Conservation (phyloP, 1,140 invertebrate genomes). For the Ladona fulva region DNA sequence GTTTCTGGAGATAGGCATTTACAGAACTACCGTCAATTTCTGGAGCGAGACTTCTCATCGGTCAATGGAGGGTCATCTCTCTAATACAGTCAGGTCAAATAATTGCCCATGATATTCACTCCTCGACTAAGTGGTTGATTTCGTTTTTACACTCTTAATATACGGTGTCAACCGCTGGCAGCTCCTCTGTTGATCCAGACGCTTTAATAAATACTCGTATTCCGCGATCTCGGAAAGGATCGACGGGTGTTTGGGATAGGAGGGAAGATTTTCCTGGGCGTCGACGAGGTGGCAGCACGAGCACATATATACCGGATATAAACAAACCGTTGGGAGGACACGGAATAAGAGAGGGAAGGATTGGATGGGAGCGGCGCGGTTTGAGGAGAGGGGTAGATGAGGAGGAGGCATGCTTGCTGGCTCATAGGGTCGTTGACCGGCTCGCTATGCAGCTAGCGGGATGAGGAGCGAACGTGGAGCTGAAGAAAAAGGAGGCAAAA, state of each 20-base stretch:
- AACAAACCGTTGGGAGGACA: conserved; percentile 2
- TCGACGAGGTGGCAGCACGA: not conserved
- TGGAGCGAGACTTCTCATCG: too few species aligned
- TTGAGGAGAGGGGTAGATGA: not conserved
- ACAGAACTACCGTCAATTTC: too few species aligned
- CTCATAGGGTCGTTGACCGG: not conserved
- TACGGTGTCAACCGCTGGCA: too few species aligned
- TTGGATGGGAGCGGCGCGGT: not conserved
- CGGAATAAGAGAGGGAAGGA: not conserved
- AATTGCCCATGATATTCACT: too few species aligned
- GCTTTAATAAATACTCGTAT: not conserved
- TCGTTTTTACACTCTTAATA: too few species aligned
- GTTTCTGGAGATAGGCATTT: too few species aligned
- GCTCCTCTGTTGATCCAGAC: not conserved
- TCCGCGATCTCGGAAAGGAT: not conserved
- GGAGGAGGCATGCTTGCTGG: not conserved
- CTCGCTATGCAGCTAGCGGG: conserved; percentile 5
- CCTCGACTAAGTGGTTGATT: too few species aligned
- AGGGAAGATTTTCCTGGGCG: not conserved
- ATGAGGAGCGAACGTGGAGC: not conserved
- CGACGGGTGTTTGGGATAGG: not conserved
- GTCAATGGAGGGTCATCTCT: too few species aligned
- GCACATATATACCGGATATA: conserved; percentile 6
- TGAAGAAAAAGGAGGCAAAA: not conserved
- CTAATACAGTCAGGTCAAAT: too few species aligned